A percentile compares a stretch with the other conserved stretches of the same genome.
phyloP scores from a whole-genome alignment of 2,797 vertebrate genomes.

The Gobionotothen gibberifrons region DNA sequence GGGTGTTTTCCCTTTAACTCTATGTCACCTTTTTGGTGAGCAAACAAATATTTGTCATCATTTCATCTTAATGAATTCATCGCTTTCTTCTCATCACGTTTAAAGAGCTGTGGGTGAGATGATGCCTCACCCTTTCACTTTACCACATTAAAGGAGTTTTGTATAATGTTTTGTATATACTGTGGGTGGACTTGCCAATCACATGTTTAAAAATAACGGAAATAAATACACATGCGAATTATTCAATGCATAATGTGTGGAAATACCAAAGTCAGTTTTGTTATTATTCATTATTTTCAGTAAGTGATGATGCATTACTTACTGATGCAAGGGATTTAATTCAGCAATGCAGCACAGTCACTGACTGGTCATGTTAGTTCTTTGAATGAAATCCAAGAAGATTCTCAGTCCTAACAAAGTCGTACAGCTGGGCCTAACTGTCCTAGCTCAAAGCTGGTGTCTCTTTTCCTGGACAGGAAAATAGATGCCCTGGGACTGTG shows the following conservation, averaged over 20 bases:
- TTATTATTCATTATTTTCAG: conserved; percentile 48
- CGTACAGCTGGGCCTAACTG: conserved; percentile 39
- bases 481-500: conserved; percentile 78
- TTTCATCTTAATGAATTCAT: conserved; percentile 15
- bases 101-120: conserved; percentile 30
- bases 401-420: conserved; percentile 41
- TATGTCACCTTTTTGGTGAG: conserved; percentile 16
- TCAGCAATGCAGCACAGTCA: background rate
- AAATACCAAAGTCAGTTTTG: conserved; percentile 53
- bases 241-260: conserved; percentile 23
- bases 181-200: conserved; percentile 53
- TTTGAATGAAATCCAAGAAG: conserved; percentile 16
- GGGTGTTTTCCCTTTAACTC: conserved; percentile 26
- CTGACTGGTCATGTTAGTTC: background rate
- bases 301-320: conserved; percentile 21
- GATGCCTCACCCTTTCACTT: conserved; percentile 20
- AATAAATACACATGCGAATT: conserved; percentile 24
- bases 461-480: conserved; percentile 76
- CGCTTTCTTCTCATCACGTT: conserved; percentile 28
- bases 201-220: conserved; percentile 21
- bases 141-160: conserved; percentile 50
- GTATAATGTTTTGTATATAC: conserved; percentile 31
- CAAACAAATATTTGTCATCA: conserved; percentile 7
- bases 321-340: background rate
- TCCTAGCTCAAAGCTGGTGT: conserved; percentile 66